Evolutionary conservation across 2,888 invertebrate species (phyloP), one percentile per base, ranked within the genome.

Genomic region (Acanthosepion lycidas): DNA sequence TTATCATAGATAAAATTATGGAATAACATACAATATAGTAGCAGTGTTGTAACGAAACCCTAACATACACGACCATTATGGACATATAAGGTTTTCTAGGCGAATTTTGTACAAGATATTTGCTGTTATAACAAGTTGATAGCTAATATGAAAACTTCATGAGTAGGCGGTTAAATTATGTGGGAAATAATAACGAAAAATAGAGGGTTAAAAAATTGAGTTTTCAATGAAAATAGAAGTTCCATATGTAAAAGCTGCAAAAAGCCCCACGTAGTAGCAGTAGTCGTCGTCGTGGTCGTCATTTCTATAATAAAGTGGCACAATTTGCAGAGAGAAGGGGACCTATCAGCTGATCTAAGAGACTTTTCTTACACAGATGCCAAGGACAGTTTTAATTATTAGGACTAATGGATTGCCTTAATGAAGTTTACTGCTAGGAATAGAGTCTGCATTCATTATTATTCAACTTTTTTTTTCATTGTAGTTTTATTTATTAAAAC

Each of bases 231-330:
- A 78, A 78, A n/a, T 78, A 78, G n/a, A 78, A 78, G n/a, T 78
- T 78, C 78, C 78, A 78, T 78, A 78, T 78, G 78, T 78, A 78
- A 78, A 78, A n/a, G 23, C 23, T n/a, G 18, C 78, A 33, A n/a
- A 78, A 78, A 78, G 78, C n/a, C 78, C 78, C n/a, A 78, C 78
- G 78, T 78, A 78, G 78, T 78, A 78, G 78, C n/a, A 78, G n/a
- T 78, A 78, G 78, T n/a, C n/a, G n/a, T 78, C 9, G n/a, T 15
- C n/a, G n/a, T 18, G 26, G 42, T 42, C 42, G 42, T 42, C 42
- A 42, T 42, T 64, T 64, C 6, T 23, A 64, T 26, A 42, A 64
- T n/a, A 33, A 78, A 78, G n/a, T n/a, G n/a, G 59, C 59, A 59
- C 59, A 59, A 23, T 59, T 59, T 23, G 20, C 20, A 6, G 59